These are phyloP conservation scores for Todiramphus saurophagus DNA, from an alignment of 2,113 vertebrate genomes.

Conservation along the genomic window DNA sequence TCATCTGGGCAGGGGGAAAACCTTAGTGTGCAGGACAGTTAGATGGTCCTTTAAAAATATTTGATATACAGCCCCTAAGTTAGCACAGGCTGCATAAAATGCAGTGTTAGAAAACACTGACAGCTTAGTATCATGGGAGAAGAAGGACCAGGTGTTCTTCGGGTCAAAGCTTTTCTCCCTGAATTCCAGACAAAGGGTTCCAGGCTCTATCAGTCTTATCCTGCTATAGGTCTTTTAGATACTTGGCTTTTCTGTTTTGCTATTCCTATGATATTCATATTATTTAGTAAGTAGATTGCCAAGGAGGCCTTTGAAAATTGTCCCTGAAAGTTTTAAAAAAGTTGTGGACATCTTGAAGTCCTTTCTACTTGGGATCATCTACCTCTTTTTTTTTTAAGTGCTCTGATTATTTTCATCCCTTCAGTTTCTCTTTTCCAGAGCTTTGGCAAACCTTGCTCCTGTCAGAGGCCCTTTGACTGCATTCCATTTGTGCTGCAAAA, in stretches of 20 bases:
- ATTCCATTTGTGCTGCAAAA: not conserved
- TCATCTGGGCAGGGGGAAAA: not conserved
- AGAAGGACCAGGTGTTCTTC: rapidly evolving
- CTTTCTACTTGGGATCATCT: not conserved
- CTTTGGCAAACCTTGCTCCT: conserved; percentile 10
- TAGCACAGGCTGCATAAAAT: not conserved
- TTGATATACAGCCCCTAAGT: not conserved
- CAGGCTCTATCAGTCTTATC: not conserved
- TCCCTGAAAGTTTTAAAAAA: not conserved
- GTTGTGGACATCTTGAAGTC: not conserved
- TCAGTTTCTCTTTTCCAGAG: not conserved
- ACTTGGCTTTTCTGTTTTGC: not conserved
- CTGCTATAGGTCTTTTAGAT: not conserved
- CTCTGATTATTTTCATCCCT: not conserved
- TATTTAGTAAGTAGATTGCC: not conserved
- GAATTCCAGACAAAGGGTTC: not conserved
- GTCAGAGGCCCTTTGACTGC: not conserved
- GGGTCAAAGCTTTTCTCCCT: not conserved
- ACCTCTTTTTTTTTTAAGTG: not conserved
- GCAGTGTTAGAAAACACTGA: not conserved
- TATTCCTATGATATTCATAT: not conserved
- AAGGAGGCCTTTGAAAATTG: not conserved
- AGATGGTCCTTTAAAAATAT: not conserved
- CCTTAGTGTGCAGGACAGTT: not conserved
- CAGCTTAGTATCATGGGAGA: not conserved